Percentiles rank a stretch among this genome's conserved stretches.
Conservation (phyloP, 1,140 invertebrate genomes). For the Monomorium pharaonis region DNA sequence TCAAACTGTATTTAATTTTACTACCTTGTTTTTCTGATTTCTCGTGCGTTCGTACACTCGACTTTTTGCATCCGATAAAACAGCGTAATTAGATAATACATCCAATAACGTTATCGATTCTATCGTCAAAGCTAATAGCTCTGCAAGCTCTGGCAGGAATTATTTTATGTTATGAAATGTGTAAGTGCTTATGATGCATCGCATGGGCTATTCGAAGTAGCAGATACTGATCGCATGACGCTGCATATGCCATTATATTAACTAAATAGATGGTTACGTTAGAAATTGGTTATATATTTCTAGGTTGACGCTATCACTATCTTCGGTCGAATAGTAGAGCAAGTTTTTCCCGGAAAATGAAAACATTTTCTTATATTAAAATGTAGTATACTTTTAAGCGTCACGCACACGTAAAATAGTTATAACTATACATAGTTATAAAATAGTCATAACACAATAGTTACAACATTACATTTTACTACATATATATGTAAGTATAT, state of each 20-base stretch:
- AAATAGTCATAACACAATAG: no score
- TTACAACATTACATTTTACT: not conserved
- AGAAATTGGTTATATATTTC: slow-evolving; percentile 17
- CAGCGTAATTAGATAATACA: slow-evolving; percentile 31
- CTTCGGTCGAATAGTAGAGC: not conserved
- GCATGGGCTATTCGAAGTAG: slow-evolving; percentile 15
- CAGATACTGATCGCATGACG: slow-evolving; percentile 20
- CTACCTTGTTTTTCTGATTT: slow-evolving; percentile 19
- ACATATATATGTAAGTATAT: not conserved
- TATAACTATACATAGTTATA: not conserved
- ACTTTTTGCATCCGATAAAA: slow-evolving; percentile 41
- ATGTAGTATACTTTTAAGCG: not conserved
- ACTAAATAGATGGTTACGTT: slow-evolving; percentile 33
- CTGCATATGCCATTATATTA: slow-evolving; percentile 20
- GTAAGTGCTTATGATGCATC: slow-evolving; percentile 12
- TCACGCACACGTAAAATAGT: not conserved
- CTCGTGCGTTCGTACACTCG: not conserved
- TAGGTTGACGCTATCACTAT: slow-evolving; percentile 2
- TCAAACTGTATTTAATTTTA: slow-evolving; percentile 16
- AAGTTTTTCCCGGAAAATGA: not conserved
- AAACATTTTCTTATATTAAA: not conserved
- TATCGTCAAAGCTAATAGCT: slow-evolving; percentile 2
- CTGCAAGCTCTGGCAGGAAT: slow-evolving; percentile 5
- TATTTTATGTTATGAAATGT: slow-evolving; percentile 40
- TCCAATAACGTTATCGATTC: slow-evolving; percentile 45